phyloP scores from a whole-genome alignment of 2,888 invertebrate species.

The Liopterus haemorrhoidalis region DNA sequence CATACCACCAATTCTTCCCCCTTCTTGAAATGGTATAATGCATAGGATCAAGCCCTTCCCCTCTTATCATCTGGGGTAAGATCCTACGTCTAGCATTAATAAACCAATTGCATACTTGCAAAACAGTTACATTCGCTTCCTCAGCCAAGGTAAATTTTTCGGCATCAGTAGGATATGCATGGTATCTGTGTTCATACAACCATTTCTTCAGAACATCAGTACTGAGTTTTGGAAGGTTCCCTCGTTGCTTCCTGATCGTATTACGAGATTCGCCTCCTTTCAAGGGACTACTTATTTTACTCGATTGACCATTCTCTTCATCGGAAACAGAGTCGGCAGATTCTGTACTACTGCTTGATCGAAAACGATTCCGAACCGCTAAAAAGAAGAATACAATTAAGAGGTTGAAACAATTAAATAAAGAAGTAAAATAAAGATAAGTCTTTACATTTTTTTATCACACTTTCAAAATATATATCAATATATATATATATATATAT shows the following conservation, averaged over 20 bases:
- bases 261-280: slow-evolving; percentile 40
- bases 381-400: slow-evolving; percentile 30
- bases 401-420: too few species aligned
- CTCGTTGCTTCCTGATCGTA: slow-evolving; percentile 39
- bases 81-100: slow-evolving; percentile 44
- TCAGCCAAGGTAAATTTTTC: slow-evolving; percentile 44
- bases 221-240: slow-evolving; percentile 44
- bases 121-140: slow-evolving; percentile 43
- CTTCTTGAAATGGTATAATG: slow-evolving; percentile 44
- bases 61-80: slow-evolving; percentile 45
- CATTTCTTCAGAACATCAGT: slow-evolving; percentile 45
- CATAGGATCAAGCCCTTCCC: slow-evolving; percentile 45
- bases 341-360: slow-evolving; percentile 65
- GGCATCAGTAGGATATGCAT: slow-evolving; percentile 46
- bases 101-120: slow-evolving; percentile 47
- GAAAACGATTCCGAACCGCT: slow-evolving; percentile 59
- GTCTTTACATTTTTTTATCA: too few species aligned
- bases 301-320: slow-evolving; percentile 45
- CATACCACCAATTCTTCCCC: slow-evolving; percentile 35
- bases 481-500: too few species aligned
- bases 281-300: slow-evolving; percentile 38
- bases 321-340: slow-evolving; percentile 58
- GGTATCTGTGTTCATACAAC: slow-evolving; percentile 45
- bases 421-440: too few species aligned
- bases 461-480: too few species aligned